These are phyloP conservation scores for Gavia stellata DNA, from an alignment of 2,113 vertebrate species.

Conservation along the genomic window DNA sequence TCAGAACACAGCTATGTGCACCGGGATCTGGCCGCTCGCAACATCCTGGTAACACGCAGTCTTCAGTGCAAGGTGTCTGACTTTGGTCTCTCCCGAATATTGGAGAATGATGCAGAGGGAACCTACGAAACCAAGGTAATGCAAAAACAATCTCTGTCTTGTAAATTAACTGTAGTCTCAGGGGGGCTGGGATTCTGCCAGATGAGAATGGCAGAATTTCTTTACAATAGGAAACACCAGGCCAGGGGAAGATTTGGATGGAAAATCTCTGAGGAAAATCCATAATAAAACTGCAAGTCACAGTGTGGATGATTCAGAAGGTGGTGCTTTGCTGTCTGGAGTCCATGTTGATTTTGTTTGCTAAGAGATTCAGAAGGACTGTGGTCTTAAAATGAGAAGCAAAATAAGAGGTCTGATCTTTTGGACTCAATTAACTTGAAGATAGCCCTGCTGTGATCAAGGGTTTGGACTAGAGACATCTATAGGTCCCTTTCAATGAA, in stretches of 20 bases:
- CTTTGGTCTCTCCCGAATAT: slow-evolving; percentile 73
- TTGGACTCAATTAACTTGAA: not conserved
- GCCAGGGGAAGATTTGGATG: not conserved
- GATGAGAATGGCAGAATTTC: not conserved
- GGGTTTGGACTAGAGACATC: not conserved
- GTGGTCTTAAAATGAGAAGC: not conserved
- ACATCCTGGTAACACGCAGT: slow-evolving; percentile 73
- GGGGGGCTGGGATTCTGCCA: not conserved
- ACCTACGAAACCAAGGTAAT: slow-evolving; percentile 79
- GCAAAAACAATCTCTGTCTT: not conserved
- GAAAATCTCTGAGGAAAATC: not conserved
- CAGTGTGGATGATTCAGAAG: not conserved
- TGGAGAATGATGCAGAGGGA: slow-evolving; percentile 71
- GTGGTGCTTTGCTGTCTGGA: not conserved
- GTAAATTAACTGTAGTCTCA: not conserved
- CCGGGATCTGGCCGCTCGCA: slow-evolving; percentile 77
- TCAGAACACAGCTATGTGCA: slow-evolving; percentile 76
- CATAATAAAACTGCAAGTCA: not conserved
- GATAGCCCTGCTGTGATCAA: not conserved
- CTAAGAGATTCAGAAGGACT: not conserved
- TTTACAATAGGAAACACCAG: not conserved
- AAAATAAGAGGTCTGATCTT: not conserved
- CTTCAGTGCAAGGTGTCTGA: slow-evolving; percentile 80
- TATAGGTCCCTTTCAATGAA: not conserved
- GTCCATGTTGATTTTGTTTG: not conserved